phyloP scores from a whole-genome alignment of 2,888 invertebrate species.

The Melanostoma scalare region DNA sequence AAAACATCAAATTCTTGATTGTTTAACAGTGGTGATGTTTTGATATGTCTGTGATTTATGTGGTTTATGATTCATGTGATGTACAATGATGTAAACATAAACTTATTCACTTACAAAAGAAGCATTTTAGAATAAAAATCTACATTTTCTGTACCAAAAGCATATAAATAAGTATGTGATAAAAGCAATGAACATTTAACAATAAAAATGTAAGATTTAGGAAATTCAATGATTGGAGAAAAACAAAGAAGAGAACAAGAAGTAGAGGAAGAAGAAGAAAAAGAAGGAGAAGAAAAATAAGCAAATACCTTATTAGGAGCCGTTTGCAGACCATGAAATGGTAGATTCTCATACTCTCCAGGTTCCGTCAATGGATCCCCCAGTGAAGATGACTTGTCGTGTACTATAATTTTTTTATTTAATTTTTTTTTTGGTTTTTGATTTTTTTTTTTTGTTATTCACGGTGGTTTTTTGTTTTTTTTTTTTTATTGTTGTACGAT shows the following conservation, averaged over 20 bases:
- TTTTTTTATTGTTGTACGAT: slow-evolving; percentile 52
- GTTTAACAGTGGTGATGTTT: slow-evolving; percentile 8
- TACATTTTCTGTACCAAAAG: slow-evolving; percentile 27
- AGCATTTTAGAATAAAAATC: not conserved
- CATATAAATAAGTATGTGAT: slow-evolving; percentile 36
- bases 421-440: slow-evolving; percentile 51
- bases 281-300: slow-evolving; percentile 64
- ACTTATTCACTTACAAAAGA: slow-evolving; percentile 1
- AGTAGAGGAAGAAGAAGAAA: slow-evolving; percentile 19
- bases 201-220: slow-evolving; percentile 38
- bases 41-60: slow-evolving; percentile 36
- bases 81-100: slow-evolving; percentile 20
- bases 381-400: slow-evolving; percentile 83
- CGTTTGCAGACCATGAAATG: slow-evolving; percentile 96
- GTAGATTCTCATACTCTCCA: slow-evolving; percentile 96
- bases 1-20: slow-evolving; percentile 66
- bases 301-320: slow-evolving; percentile 93
- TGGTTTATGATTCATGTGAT: slow-evolving; percentile 20
- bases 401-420: slow-evolving; percentile 78
- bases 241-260: slow-evolving; percentile 34
- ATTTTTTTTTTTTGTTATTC: slow-evolving; percentile 56
- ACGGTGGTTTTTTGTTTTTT: slow-evolving; percentile 46
- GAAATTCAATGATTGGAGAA: slow-evolving; percentile 23
- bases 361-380: slow-evolving; percentile 90
- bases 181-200: slow-evolving; percentile 58